phyloP scores from a whole-genome alignment of 2,797 vertebrate genomes.

The Sphenopsis melanotis region DNA sequence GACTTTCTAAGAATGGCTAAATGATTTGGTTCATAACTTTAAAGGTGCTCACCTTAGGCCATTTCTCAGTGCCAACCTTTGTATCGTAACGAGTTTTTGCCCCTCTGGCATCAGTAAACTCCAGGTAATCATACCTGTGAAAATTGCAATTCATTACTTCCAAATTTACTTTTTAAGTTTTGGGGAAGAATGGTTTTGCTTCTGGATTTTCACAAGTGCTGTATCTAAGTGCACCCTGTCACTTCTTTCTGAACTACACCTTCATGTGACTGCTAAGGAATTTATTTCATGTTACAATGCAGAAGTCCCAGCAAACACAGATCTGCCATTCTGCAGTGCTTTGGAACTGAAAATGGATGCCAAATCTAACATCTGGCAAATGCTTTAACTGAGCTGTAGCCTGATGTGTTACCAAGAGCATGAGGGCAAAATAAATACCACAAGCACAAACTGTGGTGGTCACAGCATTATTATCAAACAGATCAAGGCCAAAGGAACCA shows the following conservation, averaged over 20 bases:
- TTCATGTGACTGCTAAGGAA: background rate
- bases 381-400: background rate
- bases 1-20: background rate
- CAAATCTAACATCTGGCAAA: background rate
- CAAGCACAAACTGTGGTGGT: background rate
- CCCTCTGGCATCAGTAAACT: constrained; percentile 95
- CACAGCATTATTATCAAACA: background rate
- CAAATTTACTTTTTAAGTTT: background rate
- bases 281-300: background rate
- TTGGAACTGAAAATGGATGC: background rate
- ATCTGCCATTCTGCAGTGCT: background rate
- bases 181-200: background rate
- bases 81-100: constrained; percentile 97
- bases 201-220: background rate
- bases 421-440: background rate
- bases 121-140: constrained; percentile 94
- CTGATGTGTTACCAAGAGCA: background rate
- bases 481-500: background rate
- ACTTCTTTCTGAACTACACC: background rate
- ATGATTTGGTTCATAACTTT: background rate
- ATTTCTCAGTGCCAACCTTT: constrained; percentile 95
- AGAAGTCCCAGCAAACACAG: background rate
- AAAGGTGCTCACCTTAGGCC: constrained; percentile 88
- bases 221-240: background rate
- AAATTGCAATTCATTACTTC: constrained; percentile 34